Evolutionary conservation across 2,113 vertebrate genomes (phyloP), one percentile per base, ranked within the genome.

Genomic region (Malurus elegans): DNA sequence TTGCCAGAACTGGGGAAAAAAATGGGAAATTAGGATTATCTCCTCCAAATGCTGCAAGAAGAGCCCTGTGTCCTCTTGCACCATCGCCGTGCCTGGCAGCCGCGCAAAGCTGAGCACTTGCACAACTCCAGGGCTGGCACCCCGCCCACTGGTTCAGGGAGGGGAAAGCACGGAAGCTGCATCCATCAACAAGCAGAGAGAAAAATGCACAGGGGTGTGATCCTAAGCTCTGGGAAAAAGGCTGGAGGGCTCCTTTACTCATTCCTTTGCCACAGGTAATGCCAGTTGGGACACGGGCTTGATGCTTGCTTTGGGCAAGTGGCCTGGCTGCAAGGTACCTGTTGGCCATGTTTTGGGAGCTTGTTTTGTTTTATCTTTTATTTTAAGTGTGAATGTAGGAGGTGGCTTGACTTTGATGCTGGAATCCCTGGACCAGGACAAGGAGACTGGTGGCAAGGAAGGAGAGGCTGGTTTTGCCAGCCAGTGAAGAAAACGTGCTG

Each of bases 261-360:
- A 88, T 88, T 71, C 73, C 60, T 88, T 90, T 61, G 86, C 93
- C 94, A 94, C 69, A 86, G 60, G 88, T 92, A 82, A 88, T 84
- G 56, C 79, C 65, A 80, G 84, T 20, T 86, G 45, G 65, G 42
- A 80, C 67, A 71, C 0, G 2, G 82, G 69, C 53, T 86, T 12
- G 45, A 36, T 54, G 79, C 61, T 44, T 5, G 36, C 42, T 87
- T 54, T 81, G 70, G 54, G 72, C 56, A 44, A 71, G 58, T 0
- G 0, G 51, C 23, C 61, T 78, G 69, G 67, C 54, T 67, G 40
- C 2, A 0, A 58, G 54, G 40, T 84, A 90, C 79, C 86, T 72
- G 69, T 36, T 92, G 88, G 76, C 81, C 79, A 53, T 10, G 62
- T 53, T 95, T 86, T 40, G 34, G 38, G 66, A 89, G 40, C 42